A percentile compares a stretch with the other conserved stretches of the same genome.
Conservation (phyloP, 2,888 invertebrate genomes). For the Cancer borealis region DNA sequence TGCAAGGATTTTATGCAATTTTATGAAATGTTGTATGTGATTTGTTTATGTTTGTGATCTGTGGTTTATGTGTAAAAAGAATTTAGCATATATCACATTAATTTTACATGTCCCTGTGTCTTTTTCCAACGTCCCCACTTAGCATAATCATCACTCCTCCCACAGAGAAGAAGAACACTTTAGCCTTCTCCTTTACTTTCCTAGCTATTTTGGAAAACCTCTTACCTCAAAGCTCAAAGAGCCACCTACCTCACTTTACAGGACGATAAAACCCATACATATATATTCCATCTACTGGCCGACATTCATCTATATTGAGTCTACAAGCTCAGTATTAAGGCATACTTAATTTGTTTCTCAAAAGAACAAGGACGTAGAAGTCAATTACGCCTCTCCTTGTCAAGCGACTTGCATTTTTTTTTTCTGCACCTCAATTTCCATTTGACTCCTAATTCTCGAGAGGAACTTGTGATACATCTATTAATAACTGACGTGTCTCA, state of each 20-base stretch:
- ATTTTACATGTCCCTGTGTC: not conserved
- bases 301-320: not conserved
- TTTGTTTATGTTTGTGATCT: too few species aligned
- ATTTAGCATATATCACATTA: not conserved
- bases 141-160: not conserved
- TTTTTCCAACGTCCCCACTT: not conserved
- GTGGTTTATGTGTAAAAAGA: too few species aligned
- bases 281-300: not conserved
- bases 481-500: conserved; percentile 2
- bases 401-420: not conserved
- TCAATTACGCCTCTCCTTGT: not conserved
- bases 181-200: not conserved
- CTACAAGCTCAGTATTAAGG: not conserved
- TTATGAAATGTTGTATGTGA: too few species aligned
- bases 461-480: conserved; percentile 8
- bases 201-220: not conserved
- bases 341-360: not conserved
- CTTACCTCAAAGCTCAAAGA: not conserved
- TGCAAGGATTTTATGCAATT: too few species aligned
- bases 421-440: not conserved
- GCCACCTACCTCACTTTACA: not conserved
- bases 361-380: not conserved
- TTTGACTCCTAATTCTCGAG: not conserved
- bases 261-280: not conserved
- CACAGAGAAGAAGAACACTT: not conserved